Base-by-base conservation (phyloP, 2,888 invertebrate species). In the Sminthurides aquaticus region DNA sequence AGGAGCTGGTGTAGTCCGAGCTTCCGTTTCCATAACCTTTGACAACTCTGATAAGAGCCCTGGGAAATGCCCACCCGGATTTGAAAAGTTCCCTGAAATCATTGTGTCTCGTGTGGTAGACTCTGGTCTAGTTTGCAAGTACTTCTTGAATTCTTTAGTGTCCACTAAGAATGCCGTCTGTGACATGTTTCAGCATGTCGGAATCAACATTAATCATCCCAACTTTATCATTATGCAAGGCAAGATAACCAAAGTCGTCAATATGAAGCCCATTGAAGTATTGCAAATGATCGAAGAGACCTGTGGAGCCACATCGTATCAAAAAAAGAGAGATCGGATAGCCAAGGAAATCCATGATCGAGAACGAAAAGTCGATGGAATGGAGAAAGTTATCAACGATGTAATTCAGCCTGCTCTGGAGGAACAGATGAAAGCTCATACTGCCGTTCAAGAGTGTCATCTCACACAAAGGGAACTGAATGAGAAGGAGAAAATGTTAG, bases 141-240 rank as follows among this genome's bases (percentile, higher is more conserved):
- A 74, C 49, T 71, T 65, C 60, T 65, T 74, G 20, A 74, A 74
- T 49, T 62, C 67, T 8, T 55, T 69, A 8, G 55, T 65, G n/a
- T 66, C 74, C 0, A 65, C 88, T 71, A 93, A 93, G 80, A 92
- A 90, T 77, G 83, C 90, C 74, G 91, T 98, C 1, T 87, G 88
- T 49, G 99, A 99, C 79, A 82, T 99, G 77, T 99, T 99, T 80
- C 91, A 94, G 75, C 94, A 96, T 0, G 89, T 99, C 3, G 96
- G 97, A 78, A 82, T 99, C 49, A 99, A 99, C 77, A 94, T 99
- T 1, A 99, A 99, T 81, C 99, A 99, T 81, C 99, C 99, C 0
- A 97, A 99, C 79, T 99, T 98, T 80, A 85, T 99, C 43, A 99
- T 99, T 76, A 98, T 99, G 98, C 99, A 99, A 83, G 99, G 99